Percentiles rank a stretch among this genome's conserved stretches.
Evolutionary conservation across 2,888 invertebrate species (phyloP).

Genomic region (Morpho helenor): DNA sequence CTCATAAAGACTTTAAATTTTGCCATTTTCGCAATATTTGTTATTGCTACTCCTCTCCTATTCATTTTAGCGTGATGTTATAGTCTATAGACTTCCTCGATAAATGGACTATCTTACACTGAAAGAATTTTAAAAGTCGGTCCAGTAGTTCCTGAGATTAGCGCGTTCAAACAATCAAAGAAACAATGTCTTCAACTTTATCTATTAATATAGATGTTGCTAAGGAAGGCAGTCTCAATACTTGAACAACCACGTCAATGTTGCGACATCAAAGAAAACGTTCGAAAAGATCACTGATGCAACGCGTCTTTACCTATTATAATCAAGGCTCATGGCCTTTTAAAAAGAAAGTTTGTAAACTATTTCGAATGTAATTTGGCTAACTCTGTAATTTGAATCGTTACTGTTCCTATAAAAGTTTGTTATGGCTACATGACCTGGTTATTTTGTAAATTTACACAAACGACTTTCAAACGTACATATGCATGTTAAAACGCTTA

Average conservation of each 20-base stretch:
- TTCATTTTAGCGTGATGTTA: too few species aligned
- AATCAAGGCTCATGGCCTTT: background rate
- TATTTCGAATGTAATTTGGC: slow-evolving; percentile 13
- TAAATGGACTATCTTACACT: too few species aligned
- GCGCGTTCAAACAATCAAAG: too few species aligned
- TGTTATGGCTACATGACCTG: slow-evolving; percentile 10
- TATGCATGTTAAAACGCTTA: background rate
- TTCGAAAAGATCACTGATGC: slow-evolving; percentile 7
- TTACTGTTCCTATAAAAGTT: slow-evolving; percentile 20
- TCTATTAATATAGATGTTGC: too few species aligned
- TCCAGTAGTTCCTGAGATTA: too few species aligned
- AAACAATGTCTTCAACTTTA: too few species aligned
- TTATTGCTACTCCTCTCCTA: too few species aligned
- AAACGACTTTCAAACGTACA: background rate
- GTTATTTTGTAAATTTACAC: slow-evolving; percentile 17
- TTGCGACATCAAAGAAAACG: slow-evolving; percentile 17
- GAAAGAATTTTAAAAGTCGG: too few species aligned
- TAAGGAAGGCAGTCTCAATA: background rate
- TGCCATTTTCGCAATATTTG: too few species aligned
- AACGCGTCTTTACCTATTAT: background rate
- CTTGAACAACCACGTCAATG: background rate
- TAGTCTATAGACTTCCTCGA: too few species aligned
- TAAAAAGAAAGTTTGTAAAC: slow-evolving; percentile 28
- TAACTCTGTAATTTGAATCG: slow-evolving; percentile 11
- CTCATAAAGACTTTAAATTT: too few species aligned